Evolutionary conservation across 2,797 vertebrate genomes (phyloP).

Genomic region (Sphenodon punctatus): DNA sequence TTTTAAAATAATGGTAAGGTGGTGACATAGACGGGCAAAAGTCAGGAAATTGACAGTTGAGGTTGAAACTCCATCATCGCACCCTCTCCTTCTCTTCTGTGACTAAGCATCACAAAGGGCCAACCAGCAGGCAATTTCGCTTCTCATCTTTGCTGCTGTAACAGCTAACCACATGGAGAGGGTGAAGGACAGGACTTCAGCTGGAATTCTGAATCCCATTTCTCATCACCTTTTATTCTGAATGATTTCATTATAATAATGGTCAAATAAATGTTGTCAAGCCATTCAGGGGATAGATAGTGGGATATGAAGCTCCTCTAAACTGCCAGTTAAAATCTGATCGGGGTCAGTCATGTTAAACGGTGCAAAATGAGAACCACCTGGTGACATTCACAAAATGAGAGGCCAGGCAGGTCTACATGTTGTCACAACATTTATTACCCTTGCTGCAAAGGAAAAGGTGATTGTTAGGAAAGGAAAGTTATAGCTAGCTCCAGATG

Average conservation of each 20-base stretch:
- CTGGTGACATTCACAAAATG: neutral
- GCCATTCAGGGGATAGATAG: neutral
- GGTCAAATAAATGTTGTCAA: rapidly evolving
- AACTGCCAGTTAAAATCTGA: neutral
- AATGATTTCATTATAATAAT: neutral
- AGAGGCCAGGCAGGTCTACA: neutral
- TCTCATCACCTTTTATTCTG: neutral
- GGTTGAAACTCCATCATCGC: conserved; percentile 17
- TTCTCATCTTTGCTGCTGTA: neutral
- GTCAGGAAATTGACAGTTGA: conserved; percentile 39
- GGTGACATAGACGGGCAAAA: conserved; percentile 25
- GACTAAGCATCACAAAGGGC: neutral
- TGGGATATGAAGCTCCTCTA: neutral
- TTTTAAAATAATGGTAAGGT: conserved; percentile 35
- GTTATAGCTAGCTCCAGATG: neutral
- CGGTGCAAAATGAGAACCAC: neutral
- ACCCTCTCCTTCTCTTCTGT: neutral
- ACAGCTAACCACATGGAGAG: conserved; percentile 12
- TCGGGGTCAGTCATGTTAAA: neutral
- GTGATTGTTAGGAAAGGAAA: too few species aligned
- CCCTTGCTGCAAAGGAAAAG: too few species aligned
- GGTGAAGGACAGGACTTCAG: conserved; percentile 13
- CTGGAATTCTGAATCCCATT: neutral
- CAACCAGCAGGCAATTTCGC: neutral
- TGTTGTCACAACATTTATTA: neutral